Conservation (phyloP, 2,888 invertebrate species). For the Thereva nobilitata region DNA sequence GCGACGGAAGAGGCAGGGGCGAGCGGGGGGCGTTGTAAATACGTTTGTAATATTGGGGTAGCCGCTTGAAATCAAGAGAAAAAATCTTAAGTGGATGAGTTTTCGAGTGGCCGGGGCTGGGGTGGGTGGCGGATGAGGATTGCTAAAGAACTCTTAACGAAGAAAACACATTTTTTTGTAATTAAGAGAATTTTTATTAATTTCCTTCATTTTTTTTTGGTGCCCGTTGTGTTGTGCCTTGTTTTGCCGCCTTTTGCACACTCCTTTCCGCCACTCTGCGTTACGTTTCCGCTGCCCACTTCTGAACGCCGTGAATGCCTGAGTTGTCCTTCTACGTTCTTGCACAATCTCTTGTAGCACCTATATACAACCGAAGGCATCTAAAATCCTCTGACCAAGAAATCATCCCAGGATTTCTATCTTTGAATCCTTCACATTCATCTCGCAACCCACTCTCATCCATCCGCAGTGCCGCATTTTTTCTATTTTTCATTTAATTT, state of each 20-base stretch:
- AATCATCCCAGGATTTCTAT: too few species aligned
- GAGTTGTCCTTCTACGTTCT: slow-evolving; percentile 24
- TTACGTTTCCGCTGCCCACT: slow-evolving; percentile 27
- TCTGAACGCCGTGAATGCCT: neutral
- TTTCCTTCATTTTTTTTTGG: slow-evolving; percentile 28
- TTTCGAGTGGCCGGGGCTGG: slow-evolving; percentile 5
- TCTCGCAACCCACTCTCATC: too few species aligned
- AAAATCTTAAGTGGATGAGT: slow-evolving; percentile 19
- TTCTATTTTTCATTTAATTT: neutral
- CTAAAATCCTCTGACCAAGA: slow-evolving; percentile 8
- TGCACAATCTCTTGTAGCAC: slow-evolving; percentile 7
- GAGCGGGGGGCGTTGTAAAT: neutral
- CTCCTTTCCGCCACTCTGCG: slow-evolving; percentile 22
- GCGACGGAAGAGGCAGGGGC: neutral
- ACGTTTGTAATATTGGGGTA: slow-evolving; percentile 10
- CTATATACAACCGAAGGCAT: slow-evolving; percentile 19
- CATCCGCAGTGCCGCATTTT: slow-evolving; percentile 10
- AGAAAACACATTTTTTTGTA: slow-evolving; percentile 37
- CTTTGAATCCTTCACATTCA: too few species aligned
- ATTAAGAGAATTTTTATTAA: slow-evolving; percentile 36
- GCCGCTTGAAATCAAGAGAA: slow-evolving; percentile 28
- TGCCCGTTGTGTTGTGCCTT: too few species aligned
- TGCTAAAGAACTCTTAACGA: slow-evolving; percentile 36
- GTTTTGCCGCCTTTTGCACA: slow-evolving; percentile 18
- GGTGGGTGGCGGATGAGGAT: slow-evolving; percentile 14